Evolutionary conservation across 1,140 invertebrate genomes (phyloP), one percentile per base, ranked within the genome.

Genomic region (Lethrus apterus): DNA sequence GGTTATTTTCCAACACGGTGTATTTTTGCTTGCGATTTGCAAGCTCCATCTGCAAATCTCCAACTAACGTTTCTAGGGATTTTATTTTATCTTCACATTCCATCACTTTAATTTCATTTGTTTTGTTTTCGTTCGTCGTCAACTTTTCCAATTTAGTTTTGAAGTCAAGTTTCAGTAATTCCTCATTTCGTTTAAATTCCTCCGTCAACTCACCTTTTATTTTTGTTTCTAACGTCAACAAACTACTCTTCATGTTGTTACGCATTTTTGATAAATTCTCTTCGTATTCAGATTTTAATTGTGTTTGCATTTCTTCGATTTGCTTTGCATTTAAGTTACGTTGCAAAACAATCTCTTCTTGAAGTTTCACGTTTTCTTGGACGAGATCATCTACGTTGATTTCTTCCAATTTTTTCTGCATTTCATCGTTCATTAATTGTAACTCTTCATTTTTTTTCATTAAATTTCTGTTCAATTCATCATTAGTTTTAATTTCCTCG

Each of bases 141-240:
- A 70, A 49, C 48, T 70, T 65, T 31, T 58, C 57, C 11, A 71
- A 31, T 49, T 70, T 65, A 33, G 64, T 44, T 20, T 65, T 52
- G 52, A 76, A 69, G 42, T 65, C 64, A 52, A 67, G 57, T 55
- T 71, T 74, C 9, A 76, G 54, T 9, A 65, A 60, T 60, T 69
- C 18, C 30, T 62, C 55, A 21, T 56, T 54, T n/a, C 46, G 21
- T 8, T 42, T 10, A 30, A 46, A 61, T 44, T 55, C 54, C 4
- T 30, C 20, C 9, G 48, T 15, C 1, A 63, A 10, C 38, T 51
- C 56, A 8, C 55, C 50, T 10, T 24, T 48, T 9, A 65, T 60
- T 48, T 59, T 62, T 15, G 51, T 52, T 46, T 65, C 57, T 10
- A 65, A 38, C 2, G 45, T 44, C 4, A 65, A 29, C 5, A 65